Evolutionary conservation across 2,797 vertebrate species (phyloP).

Genomic region (Zalophus californianus): DNA sequence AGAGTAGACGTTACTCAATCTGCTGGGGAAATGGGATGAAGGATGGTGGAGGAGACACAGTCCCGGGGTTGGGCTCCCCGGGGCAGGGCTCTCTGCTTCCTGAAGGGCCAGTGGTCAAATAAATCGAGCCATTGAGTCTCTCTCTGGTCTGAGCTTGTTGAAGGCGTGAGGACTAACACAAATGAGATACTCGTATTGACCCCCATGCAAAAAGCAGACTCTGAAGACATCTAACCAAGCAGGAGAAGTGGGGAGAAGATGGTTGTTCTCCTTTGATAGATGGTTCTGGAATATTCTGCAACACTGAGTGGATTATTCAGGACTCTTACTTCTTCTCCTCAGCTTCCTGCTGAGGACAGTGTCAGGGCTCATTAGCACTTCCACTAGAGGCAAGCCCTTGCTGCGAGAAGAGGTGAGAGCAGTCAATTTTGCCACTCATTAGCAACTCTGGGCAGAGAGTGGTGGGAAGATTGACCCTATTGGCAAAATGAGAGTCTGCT

Average conservation of each 20-base stretch:
- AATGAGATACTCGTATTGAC: not conserved
- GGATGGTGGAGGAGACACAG: not conserved
- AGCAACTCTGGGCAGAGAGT: constrained; percentile 68
- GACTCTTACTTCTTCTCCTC: constrained; percentile 53
- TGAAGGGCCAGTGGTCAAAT: not conserved
- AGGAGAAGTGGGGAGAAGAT: not conserved
- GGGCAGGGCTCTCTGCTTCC: not conserved
- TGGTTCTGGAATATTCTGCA: constrained; percentile 74
- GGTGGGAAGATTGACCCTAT: constrained; percentile 74
- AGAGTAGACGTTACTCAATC: not conserved
- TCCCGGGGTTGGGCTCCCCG: not conserved
- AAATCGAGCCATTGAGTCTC: not conserved
- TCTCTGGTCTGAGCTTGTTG: not conserved
- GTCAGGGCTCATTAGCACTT: constrained; percentile 81
- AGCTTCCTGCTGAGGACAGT: constrained; percentile 66
- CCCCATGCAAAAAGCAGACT: not conserved
- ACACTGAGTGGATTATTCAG: constrained; percentile 67
- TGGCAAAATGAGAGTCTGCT: constrained; percentile 66
- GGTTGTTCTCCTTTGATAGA: not conserved
- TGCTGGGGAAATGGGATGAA: not conserved
- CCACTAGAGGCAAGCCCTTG: constrained; percentile 65
- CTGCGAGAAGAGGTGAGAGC: constrained; percentile 76
- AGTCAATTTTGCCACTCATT: constrained; percentile 82
- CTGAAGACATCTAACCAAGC: constrained; percentile 54
- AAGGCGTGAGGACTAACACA: not conserved